Evolutionary conservation across 1,140 invertebrate genomes (phyloP).

Genomic region (Drosophila kohkoa): DNA sequence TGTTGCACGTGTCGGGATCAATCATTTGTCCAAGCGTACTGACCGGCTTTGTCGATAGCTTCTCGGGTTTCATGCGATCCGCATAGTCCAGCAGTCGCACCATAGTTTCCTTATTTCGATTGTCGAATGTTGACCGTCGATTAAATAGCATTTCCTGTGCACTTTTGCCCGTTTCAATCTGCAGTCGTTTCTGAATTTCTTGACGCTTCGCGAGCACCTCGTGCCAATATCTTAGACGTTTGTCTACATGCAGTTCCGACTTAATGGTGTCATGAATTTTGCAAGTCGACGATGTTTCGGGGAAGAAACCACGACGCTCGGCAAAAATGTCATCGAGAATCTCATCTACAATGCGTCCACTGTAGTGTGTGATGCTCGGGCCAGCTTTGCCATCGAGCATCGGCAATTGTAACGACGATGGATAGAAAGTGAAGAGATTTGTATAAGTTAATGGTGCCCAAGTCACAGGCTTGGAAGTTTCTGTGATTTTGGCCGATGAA

Average conservation of each 20-base stretch:
- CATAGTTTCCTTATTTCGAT: constrained; percentile 64
- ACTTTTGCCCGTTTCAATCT: constrained; percentile 51
- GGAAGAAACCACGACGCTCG: constrained; percentile 49
- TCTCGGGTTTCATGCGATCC: constrained; percentile 46
- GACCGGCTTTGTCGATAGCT: not conserved
- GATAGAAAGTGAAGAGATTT: constrained; percentile 15
- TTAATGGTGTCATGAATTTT: not conserved
- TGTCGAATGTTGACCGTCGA: constrained; percentile 60
- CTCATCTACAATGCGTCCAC: constrained; percentile 54
- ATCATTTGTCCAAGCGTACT: not conserved
- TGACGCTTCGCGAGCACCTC: constrained; percentile 55
- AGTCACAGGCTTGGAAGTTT: not conserved
- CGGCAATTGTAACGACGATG: not conserved
- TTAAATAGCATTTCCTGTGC: constrained; percentile 68
- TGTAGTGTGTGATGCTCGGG: constrained; percentile 31
- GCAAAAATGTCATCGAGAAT: constrained; percentile 53
- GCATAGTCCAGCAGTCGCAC: constrained; percentile 68
- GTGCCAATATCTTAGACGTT: constrained; percentile 69
- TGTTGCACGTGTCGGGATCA: constrained; percentile 45
- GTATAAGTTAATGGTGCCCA: constrained; percentile 16
- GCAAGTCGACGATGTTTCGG: constrained; percentile 51
- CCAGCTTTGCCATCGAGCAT: not conserved
- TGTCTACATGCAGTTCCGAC: constrained; percentile 48
- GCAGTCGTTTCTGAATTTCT: constrained; percentile 50
- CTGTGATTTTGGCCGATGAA: not conserved